These are phyloP conservation scores for Parambassis ranga DNA, from an alignment of 2,797 vertebrate genomes.

Conservation along the genomic window DNA sequence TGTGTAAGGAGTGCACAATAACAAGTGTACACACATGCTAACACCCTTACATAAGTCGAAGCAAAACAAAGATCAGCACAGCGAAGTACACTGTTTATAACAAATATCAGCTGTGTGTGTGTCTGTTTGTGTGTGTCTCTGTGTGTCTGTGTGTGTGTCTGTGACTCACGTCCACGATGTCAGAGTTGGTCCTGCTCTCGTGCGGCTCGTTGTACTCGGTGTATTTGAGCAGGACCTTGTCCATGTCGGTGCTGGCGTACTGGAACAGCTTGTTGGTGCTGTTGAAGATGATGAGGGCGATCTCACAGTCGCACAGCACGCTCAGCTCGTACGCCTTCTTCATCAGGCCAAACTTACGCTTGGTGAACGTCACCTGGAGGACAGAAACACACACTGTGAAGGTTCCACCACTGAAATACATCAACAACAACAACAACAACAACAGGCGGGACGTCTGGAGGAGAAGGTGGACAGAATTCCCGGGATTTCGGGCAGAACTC, in stretches of 20 bases:
- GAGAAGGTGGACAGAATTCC: no score
- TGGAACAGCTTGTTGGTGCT: constrained; percentile 98
- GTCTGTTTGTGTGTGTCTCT: neutral
- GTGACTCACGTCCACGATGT: constrained; percentile 91
- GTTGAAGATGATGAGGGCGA: constrained; percentile 99
- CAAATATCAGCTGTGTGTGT: no score
- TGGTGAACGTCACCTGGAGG: constrained; percentile 92
- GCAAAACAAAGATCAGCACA: constrained; percentile 7
- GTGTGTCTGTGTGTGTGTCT: neutral
- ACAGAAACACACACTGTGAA: no score
- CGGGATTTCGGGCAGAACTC: no score
- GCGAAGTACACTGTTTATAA: no score
- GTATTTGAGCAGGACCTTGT: constrained; percentile 74
- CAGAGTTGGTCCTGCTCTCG: constrained; percentile 94
- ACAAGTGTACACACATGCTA: constrained; percentile 29
- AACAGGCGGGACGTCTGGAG: no score
- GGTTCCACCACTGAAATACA: no score
- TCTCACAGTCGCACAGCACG: constrained; percentile 91
- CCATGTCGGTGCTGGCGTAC: constrained; percentile 85
- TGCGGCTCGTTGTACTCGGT: constrained; percentile 96
- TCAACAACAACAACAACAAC: no score
- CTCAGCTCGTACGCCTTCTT: constrained; percentile 77
- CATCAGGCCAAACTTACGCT: constrained; percentile 85
- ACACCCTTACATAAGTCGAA: constrained; percentile 34
- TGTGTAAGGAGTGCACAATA: neutral